phyloP scores from a whole-genome alignment of 2,797 vertebrate genomes.

The Threskiornis aethiopicus region DNA sequence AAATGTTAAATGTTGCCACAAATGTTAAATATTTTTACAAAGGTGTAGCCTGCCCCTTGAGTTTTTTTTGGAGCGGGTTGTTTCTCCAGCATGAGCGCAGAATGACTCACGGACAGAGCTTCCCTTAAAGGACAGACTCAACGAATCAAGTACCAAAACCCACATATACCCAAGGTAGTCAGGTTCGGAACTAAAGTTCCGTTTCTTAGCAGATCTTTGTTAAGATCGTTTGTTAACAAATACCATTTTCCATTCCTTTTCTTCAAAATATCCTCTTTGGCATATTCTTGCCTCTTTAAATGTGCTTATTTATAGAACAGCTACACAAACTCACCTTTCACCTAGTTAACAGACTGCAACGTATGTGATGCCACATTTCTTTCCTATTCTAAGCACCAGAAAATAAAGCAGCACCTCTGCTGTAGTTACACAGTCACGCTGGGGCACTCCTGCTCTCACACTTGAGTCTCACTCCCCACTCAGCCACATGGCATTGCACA shows the following conservation, averaged over 20 bases:
- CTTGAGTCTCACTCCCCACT: not conserved
- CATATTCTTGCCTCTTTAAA: not conserved
- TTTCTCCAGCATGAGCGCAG: not conserved
- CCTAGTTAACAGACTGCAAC: not conserved
- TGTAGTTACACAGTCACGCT: not conserved
- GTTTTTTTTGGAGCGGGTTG: not conserved
- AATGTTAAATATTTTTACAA: not conserved
- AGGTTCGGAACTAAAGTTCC: not conserved
- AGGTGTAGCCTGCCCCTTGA: not conserved
- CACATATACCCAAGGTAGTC: not conserved
- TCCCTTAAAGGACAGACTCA: not conserved
- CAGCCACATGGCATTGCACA: not conserved
- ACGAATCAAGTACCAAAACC: not conserved
- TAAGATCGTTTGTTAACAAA: not conserved
- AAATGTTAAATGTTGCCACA: not conserved
- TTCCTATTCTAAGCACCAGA: not conserved
- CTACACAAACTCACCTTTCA: not conserved
- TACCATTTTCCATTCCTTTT: not conserved
- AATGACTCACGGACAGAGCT: not conserved
- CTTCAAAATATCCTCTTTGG: not conserved
- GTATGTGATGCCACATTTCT: not conserved
- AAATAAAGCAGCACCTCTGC: not conserved
- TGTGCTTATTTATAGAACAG: not conserved
- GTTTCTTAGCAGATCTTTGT: not conserved
- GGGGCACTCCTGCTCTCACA: not conserved